Conservation (phyloP, 2,888 invertebrate species). For the Thalpophila matura region DNA sequence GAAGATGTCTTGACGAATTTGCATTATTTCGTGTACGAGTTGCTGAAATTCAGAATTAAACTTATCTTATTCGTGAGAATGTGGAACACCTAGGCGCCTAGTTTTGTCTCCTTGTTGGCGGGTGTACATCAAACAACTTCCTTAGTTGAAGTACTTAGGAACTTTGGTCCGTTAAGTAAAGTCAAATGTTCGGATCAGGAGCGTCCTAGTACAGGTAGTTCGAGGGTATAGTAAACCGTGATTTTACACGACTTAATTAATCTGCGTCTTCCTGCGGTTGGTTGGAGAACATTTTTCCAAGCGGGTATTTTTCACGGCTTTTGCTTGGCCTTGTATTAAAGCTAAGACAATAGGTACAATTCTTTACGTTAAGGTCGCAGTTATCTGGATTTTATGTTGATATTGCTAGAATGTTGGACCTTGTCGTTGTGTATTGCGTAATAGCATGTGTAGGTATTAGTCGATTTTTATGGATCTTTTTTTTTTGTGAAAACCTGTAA, state of each 20-base stretch:
- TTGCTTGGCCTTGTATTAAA: constrained; percentile 30
- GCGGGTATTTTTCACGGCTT: constrained; percentile 11
- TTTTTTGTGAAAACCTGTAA: too few relatives aligned
- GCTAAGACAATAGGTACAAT: constrained; percentile 43
- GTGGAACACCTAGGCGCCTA: constrained; percentile 43
- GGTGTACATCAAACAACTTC: constrained; percentile 57
- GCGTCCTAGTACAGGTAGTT: constrained; percentile 44
- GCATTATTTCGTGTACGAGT: constrained; percentile 28
- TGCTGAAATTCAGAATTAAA: constrained; percentile 40
- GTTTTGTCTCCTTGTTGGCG: constrained; percentile 40
- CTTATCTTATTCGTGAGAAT: constrained; percentile 33
- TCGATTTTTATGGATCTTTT: too few relatives aligned
- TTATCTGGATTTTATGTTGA: constrained; percentile 30
- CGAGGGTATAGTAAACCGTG: constrained; percentile 24
- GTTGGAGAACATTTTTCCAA: constrained; percentile 29
- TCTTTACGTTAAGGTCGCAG: constrained; percentile 26
- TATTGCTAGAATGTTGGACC: constrained; percentile 10
- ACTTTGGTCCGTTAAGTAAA: constrained; percentile 53
- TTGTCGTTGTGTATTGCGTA: constrained; percentile 17
- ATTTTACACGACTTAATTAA: constrained; percentile 53
- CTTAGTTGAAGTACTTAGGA: constrained; percentile 45
- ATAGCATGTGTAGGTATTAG: too few relatives aligned
- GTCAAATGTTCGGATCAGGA: constrained; percentile 48
- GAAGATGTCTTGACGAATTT: constrained; percentile 17
- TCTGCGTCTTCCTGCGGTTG: constrained; percentile 19